Evolutionary conservation across 2,888 invertebrate species (phyloP).

Genomic region (Chamaedrilus cognettii): DNA sequence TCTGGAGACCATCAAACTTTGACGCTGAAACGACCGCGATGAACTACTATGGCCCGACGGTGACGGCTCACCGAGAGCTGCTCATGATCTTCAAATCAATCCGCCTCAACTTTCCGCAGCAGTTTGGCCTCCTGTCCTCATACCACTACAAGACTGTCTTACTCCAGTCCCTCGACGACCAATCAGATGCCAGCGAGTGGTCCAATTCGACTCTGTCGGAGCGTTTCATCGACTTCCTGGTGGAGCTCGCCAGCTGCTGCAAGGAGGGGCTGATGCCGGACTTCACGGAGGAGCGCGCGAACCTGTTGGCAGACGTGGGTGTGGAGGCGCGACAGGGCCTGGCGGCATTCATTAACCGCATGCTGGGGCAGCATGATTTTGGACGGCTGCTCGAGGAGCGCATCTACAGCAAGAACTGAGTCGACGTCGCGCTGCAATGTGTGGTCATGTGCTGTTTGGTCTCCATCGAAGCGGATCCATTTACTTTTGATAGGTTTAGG

Average conservation of each 20-base stretch:
- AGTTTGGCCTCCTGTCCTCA: slow-evolving; percentile 26
- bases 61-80: slow-evolving; percentile 15
- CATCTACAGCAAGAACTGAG: no score
- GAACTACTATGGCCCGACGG: no score
- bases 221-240: slow-evolving; percentile 27
- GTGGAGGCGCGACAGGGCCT: slow-evolving; percentile 7
- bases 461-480: no score
- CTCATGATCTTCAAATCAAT: slow-evolving; percentile 32
- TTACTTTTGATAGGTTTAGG: no score
- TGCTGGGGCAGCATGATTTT: slow-evolving; percentile 8
- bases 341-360: slow-evolving; percentile 3
- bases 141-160: slow-evolving; percentile 28
- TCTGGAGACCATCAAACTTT: slow-evolving; percentile 3
- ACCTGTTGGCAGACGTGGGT: slow-evolving; percentile 22
- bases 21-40: neutral
- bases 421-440: no score
- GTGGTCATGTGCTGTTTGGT: no score
- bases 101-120: slow-evolving; percentile 23
- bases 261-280: slow-evolving; percentile 15
- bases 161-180: slow-evolving; percentile 19
- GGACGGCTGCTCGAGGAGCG: neutral
- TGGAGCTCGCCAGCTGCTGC: slow-evolving; percentile 17
- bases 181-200: slow-evolving; percentile 19
- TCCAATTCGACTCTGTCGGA: slow-evolving; percentile 20
- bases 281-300: slow-evolving; percentile 17